Conservation (phyloP, 2,888 invertebrate species). For the Hypsopygia costalis region DNA sequence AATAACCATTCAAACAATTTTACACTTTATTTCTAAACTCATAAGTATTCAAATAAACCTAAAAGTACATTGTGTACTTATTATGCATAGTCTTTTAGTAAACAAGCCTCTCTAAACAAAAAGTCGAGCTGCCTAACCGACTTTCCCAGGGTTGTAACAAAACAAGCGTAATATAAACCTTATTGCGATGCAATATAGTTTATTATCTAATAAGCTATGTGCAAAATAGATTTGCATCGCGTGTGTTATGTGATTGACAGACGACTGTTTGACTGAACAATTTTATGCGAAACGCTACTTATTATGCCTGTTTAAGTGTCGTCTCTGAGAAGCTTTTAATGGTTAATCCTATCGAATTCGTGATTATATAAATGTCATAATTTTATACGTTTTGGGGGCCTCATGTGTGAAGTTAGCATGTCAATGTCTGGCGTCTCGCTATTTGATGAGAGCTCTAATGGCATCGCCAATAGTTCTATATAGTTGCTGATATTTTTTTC, state of each 20-base stretch:
- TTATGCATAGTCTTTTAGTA: constrained; percentile 9
- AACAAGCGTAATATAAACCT: constrained; percentile 3
- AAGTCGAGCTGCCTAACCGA: constrained; percentile 20
- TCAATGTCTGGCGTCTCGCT: too few relatives aligned
- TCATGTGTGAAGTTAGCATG: too few relatives aligned
- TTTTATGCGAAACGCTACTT: not conserved
- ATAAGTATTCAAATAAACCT: not conserved
- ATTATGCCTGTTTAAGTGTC: not conserved
- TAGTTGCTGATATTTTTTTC: too few relatives aligned
- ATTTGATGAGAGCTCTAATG: too few relatives aligned
- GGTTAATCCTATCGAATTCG: too few relatives aligned
- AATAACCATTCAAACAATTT: not conserved
- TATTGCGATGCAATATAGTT: not conserved
- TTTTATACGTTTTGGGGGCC: too few relatives aligned
- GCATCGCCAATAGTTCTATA: too few relatives aligned
- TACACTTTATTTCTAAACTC: not conserved
- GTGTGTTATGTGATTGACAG: constrained; percentile 7
- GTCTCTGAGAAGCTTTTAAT: not conserved
- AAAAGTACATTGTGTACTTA: constrained; percentile 2
- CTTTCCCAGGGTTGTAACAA: constrained; percentile 15
- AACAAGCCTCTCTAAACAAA: constrained; percentile 24
- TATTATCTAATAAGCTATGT: not conserved
- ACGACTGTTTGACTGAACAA: constrained; percentile 1
- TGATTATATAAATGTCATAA: too few relatives aligned
- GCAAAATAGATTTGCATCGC: constrained; percentile 1